These are phyloP conservation scores for Leucoraja ocellata DNA, from an alignment of 2,797 vertebrate genomes.

Conservation along the genomic window DNA sequence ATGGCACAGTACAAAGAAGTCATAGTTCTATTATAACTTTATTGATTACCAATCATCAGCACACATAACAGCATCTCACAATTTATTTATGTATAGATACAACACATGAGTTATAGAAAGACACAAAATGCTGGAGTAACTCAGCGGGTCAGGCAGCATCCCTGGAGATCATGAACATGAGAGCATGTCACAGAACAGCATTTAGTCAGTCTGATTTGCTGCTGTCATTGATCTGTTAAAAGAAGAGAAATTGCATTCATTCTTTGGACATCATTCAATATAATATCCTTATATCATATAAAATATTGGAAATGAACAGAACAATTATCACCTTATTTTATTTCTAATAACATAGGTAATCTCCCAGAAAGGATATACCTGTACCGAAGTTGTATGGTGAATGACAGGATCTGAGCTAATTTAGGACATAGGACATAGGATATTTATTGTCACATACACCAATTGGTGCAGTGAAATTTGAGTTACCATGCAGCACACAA, in stretches of 20 bases:
- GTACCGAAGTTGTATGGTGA: neutral
- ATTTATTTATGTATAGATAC: neutral
- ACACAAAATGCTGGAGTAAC: no score
- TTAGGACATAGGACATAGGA: no score
- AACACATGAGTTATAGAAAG: neutral
- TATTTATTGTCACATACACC: no score
- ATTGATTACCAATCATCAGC: neutral
- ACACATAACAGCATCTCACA: neutral
- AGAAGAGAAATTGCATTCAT: neutral
- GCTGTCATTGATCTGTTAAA: constrained; percentile 4
- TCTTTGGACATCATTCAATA: neutral
- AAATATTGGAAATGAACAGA: neutral
- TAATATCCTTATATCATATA: neutral
- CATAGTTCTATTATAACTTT: neutral
- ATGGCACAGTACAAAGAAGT: neutral
- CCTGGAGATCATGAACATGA: no score
- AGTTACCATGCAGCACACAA: no score
- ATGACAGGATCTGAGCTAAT: neutral
- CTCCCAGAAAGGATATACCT: neutral
- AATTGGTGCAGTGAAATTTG: no score
- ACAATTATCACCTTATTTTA: neutral
- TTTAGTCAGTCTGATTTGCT: neutral
- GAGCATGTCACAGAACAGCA: no score
- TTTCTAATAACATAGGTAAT: neutral
- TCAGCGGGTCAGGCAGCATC: no score